phyloP scores from a whole-genome alignment of 2,113 vertebrate genomes.

The Eptatretus burgeri region DNA sequence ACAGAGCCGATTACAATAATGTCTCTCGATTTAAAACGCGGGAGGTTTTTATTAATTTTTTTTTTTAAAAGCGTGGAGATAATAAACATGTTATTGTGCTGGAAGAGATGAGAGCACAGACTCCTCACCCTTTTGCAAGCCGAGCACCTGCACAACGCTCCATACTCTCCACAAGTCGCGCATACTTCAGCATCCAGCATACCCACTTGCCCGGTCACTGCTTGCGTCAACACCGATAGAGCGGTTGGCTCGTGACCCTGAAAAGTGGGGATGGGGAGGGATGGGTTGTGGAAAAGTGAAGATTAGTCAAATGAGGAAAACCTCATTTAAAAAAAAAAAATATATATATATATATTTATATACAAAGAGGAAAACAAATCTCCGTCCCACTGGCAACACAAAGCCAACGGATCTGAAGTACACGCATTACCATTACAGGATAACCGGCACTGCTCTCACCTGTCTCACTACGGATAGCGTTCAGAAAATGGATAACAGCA shows the following conservation, averaged over 20 bases:
- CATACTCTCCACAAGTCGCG: conserved; percentile 71
- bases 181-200: conserved; percentile 90
- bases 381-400: too few species aligned
- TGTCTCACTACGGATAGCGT: too few species aligned
- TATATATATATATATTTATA: too few species aligned
- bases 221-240: conserved; percentile 74
- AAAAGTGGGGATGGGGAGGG: background rate
- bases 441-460: too few species aligned
- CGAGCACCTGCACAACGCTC: conserved; percentile 69
- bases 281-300: background rate
- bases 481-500: too few species aligned
- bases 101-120: background rate
- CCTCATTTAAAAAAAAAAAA: too few species aligned
- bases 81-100: background rate
- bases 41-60: background rate
- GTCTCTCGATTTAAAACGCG: too few species aligned
- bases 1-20: too few species aligned
- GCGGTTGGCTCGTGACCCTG: conserved; percentile 80
- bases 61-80: background rate
- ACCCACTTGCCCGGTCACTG: conserved; percentile 80
- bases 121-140: conserved; percentile 72
- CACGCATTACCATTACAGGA: too few species aligned
- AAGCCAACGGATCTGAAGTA: too few species aligned
- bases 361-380: too few species aligned
- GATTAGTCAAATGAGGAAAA: background rate